Percentiles rank a stretch among this genome's conserved stretches.
These are phyloP conservation scores for Triplophysa yarkandensis DNA, from an alignment of 2,797 vertebrate genomes.

Conservation along the genomic window DNA sequence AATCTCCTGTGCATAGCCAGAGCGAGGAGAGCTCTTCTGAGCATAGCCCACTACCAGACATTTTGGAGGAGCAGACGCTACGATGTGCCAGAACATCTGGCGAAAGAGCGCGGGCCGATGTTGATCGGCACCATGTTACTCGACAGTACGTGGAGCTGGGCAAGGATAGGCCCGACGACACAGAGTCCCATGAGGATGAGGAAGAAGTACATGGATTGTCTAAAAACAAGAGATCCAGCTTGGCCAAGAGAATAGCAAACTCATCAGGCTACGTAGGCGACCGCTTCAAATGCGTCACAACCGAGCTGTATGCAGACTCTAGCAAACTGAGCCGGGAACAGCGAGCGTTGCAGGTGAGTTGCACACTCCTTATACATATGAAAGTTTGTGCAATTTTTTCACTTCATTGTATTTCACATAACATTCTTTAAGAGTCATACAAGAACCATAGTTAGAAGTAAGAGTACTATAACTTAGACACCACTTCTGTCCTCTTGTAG, in stretches of 20 bases:
- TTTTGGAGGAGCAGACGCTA: constrained; percentile 74
- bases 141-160: constrained; percentile 68
- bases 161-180: constrained; percentile 73
- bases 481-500: constrained; percentile 3
- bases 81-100: constrained; percentile 81
- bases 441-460: not conserved
- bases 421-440: constrained; percentile 25
- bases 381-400: constrained; percentile 16
- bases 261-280: constrained; percentile 97
- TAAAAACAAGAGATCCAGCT: constrained; percentile 87
- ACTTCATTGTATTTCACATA: constrained; percentile 21
- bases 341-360: constrained; percentile 95
- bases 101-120: constrained; percentile 70
- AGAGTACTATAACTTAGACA: constrained; percentile 10
- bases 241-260: constrained; percentile 96
- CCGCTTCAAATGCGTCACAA: constrained; percentile 97
- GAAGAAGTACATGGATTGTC: constrained; percentile 74
- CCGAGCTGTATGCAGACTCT: constrained; percentile 95
- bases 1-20: constrained; percentile 58
- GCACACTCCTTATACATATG: constrained; percentile 3
- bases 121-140: constrained; percentile 57
- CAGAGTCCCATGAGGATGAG: constrained; percentile 76
- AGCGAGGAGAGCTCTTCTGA: constrained; percentile 71
- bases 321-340: constrained; percentile 98
- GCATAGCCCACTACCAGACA: constrained; percentile 67